Percentiles rank a stretch among this genome's conserved stretches.
phyloP scores from a whole-genome alignment of 1,140 invertebrate genomes.

The Drosophila sucinea region DNA sequence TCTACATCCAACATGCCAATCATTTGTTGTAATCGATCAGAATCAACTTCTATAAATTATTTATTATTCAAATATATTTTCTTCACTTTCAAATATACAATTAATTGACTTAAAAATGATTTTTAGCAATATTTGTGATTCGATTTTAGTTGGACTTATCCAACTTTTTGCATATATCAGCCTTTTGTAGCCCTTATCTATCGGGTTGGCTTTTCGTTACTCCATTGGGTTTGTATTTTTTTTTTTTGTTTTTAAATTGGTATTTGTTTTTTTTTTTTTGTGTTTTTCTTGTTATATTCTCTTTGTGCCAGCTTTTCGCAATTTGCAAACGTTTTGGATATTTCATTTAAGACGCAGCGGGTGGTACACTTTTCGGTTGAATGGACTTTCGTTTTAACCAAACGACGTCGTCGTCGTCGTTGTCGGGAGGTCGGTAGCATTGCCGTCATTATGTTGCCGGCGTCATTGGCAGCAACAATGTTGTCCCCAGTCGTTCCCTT shows the following conservation, averaged over 20 bases:
- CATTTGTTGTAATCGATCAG: no score
- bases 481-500: neutral
- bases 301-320: neutral
- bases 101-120: no score
- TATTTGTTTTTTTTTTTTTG: neutral
- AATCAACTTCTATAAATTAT: no score
- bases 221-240: neutral
- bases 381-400: constrained; percentile 3
- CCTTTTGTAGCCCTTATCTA: no score
- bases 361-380: neutral
- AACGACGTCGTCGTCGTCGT: neutral
- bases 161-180: no score
- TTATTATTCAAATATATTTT: no score
- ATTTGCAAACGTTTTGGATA: neutral
- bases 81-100: no score
- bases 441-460: constrained; percentile 4
- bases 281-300: neutral
- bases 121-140: no score
- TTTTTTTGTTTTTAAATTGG: neutral
- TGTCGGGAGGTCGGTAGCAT: neutral
- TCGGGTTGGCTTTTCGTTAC: no score
- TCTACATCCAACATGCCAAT: no score
- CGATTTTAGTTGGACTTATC: no score
- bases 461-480: constrained; percentile 5
- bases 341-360: constrained; percentile 7